phyloP scores from a whole-genome alignment of 1,140 invertebrate species.

The Pseudomyrmex cubaensis region DNA sequence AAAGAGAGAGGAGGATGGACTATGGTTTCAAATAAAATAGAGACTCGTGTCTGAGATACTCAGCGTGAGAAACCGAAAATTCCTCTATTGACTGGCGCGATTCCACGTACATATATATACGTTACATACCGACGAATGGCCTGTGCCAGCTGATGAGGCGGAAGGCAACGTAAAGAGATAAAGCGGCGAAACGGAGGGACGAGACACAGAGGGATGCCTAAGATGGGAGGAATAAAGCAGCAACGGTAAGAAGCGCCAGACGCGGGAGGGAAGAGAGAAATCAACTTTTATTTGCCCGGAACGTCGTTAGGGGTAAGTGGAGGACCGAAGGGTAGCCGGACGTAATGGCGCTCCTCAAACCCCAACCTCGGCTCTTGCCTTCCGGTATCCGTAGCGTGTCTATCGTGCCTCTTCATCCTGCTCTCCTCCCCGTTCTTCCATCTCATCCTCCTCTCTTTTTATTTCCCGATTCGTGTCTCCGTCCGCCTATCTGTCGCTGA shows the following conservation, averaged over 20 bases:
- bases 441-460: slow-evolving; percentile 10
- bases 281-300: slow-evolving; percentile 82
- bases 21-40: too few species aligned
- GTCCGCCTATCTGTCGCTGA: slow-evolving; percentile 24
- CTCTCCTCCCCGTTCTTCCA: slow-evolving; percentile 7
- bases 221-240: slow-evolving; percentile 32
- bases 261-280: slow-evolving; percentile 70
- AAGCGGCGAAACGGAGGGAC: slow-evolving; percentile 70
- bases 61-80: slow-evolving; percentile 41
- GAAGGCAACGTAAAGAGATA: slow-evolving; percentile 74
- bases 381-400: slow-evolving; percentile 74
- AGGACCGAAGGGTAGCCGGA: slow-evolving; percentile 79
- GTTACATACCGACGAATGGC: slow-evolving; percentile 49
- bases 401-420: slow-evolving; percentile 73
- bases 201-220: slow-evolving; percentile 69
- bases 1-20: too few species aligned
- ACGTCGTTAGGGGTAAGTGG: slow-evolving; percentile 79
- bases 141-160: slow-evolving; percentile 70
- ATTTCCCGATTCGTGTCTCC: slow-evolving; percentile 31
- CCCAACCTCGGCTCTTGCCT: slow-evolving; percentile 76
- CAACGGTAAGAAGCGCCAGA: slow-evolving; percentile 42
- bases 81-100: slow-evolving; percentile 56
- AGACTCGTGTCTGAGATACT: too few species aligned
- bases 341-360: slow-evolving; percentile 78
- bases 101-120: slow-evolving; percentile 28